Percentiles rank a stretch among this genome's conserved stretches.
phyloP scores from a whole-genome alignment of 2,888 invertebrate species.

The Eretmocerus hayati region DNA sequence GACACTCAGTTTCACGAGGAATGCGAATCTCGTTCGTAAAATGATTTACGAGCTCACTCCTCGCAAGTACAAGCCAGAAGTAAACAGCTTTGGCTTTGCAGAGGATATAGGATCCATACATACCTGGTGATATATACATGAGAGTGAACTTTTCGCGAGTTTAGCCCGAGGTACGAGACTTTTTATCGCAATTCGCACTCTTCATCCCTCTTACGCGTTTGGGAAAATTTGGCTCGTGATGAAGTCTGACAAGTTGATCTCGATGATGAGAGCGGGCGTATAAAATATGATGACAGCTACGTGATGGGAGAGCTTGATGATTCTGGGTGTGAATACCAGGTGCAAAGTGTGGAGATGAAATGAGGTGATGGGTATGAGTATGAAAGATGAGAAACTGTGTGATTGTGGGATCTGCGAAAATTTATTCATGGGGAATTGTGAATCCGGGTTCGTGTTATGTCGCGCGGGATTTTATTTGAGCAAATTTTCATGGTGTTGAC shows the following conservation, averaged over 20 bases:
- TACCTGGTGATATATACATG: not conserved
- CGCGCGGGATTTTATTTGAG: too few species aligned
- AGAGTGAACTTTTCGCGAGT: not conserved
- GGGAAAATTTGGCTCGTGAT: not conserved
- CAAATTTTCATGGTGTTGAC: too few species aligned
- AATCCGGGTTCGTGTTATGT: too few species aligned
- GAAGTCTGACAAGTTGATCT: not conserved
- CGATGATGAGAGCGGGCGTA: not conserved
- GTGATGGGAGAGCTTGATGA: not conserved
- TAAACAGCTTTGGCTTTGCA: not conserved
- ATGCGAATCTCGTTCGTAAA: not conserved
- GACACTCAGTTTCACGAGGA: too few species aligned
- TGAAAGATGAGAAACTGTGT: too few species aligned
- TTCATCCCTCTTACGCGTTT: not conserved
- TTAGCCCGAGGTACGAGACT: not conserved
- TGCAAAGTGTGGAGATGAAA: too few species aligned
- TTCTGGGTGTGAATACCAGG: too few species aligned
- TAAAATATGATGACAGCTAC: not conserved
- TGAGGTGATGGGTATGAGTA: too few species aligned
- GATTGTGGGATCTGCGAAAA: too few species aligned
- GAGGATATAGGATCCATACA: not conserved
- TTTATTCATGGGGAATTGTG: too few species aligned
- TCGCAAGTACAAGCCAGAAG: not conserved
- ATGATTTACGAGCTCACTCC: constrained; percentile 6
- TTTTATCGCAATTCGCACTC: constrained; percentile 16